Conservation (phyloP, 2,113 vertebrate species). For the Bujurquina vittata region DNA sequence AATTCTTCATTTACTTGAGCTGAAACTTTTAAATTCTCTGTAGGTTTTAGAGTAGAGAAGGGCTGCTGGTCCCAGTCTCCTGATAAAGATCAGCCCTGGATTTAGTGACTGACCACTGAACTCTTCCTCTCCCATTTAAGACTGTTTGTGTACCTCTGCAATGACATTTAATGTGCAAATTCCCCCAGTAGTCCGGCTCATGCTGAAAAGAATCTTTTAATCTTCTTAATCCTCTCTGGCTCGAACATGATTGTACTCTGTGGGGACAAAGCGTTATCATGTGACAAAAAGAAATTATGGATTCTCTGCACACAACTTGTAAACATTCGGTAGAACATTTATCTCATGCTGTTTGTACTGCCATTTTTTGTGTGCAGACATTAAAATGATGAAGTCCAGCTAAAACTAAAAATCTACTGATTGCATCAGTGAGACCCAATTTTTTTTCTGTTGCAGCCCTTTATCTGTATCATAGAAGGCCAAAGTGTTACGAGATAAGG, state of each 20-base stretch:
- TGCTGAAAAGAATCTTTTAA: background rate
- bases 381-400: background rate
- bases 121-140: background rate
- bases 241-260: background rate
- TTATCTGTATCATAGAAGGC: background rate
- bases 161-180: conserved; percentile 1
- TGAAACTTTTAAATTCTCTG: background rate
- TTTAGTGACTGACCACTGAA: conserved; percentile 9
- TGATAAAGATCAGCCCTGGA: background rate
- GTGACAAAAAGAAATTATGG: background rate
- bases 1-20: too few relatives aligned
- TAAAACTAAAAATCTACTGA: background rate
- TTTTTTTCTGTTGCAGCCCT: background rate
- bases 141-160: background rate
- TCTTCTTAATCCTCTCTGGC: conserved; percentile 2
- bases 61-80: background rate
- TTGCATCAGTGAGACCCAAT: rapidly evolving
- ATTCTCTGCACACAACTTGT: background rate
- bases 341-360: rapidly evolving
- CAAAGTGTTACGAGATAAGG: background rate
- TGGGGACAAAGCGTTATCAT: background rate
- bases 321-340: background rate
- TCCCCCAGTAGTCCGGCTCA: background rate
- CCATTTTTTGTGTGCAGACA: background rate
- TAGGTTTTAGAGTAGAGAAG: background rate